phyloP scores from a whole-genome alignment of 2,888 invertebrate genomes.

The Myopa tessellatipennis region DNA sequence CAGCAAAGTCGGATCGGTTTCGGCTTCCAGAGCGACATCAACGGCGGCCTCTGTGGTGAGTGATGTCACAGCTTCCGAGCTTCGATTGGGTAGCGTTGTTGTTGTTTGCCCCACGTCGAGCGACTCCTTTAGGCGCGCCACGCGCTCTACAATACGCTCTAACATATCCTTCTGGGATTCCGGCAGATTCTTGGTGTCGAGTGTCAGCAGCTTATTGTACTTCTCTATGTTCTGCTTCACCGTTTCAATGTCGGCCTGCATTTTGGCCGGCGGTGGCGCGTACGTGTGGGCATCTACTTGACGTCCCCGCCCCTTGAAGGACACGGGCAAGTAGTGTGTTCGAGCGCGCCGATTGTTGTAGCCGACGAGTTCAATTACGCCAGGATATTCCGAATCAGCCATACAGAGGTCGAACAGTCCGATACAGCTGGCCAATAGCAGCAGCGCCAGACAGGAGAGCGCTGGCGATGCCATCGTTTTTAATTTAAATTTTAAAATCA shows the following conservation, averaged over 20 bases:
- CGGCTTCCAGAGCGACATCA: conserved; percentile 44
- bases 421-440: conserved; percentile 40
- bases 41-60: conserved; percentile 43
- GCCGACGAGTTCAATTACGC: conserved; percentile 66
- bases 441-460: conserved; percentile 51
- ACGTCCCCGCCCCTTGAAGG: conserved; percentile 26
- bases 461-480: conserved; percentile 42
- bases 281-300: conserved; percentile 46
- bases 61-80: conserved; percentile 47
- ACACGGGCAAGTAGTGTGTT: conserved; percentile 58
- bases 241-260: conserved; percentile 66
- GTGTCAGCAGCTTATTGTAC: conserved; percentile 63
- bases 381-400: conserved; percentile 61
- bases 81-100: conserved; percentile 42
- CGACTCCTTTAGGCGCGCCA: conserved; percentile 66
- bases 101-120: conserved; percentile 58
- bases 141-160: conserved; percentile 66
- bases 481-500: too few species aligned
- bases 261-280: conserved; percentile 60
- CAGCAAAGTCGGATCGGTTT: conserved; percentile 61
- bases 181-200: conserved; percentile 66
- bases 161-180: conserved; percentile 67
- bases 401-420: conserved; percentile 11
- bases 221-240: conserved; percentile 66
- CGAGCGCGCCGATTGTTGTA: conserved; percentile 64